These are phyloP conservation scores for Leptinotarsa texana DNA, from an alignment of 1,140 invertebrate species.

Conservation along the genomic window DNA sequence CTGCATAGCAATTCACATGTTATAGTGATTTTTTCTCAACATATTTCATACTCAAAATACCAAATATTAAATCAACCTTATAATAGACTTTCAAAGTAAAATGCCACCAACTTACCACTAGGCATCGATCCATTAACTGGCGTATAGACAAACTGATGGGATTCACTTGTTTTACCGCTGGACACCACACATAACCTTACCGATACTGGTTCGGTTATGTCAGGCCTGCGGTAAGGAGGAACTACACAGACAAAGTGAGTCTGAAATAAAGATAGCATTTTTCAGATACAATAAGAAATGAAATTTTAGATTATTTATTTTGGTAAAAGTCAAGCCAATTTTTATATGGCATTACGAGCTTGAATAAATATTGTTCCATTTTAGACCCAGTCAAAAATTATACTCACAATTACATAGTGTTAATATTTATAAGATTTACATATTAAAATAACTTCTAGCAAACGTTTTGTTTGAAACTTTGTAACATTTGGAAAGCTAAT, in stretches of 20 bases:
- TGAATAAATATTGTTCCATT: too few species aligned
- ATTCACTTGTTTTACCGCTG: constrained; percentile 85
- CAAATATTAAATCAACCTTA: constrained; percentile 48
- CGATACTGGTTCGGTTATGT: constrained; percentile 68
- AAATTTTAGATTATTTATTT: too few species aligned
- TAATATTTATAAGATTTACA: too few species aligned
- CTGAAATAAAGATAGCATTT: constrained; percentile 60
- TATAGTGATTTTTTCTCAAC: too few species aligned
- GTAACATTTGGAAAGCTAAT: too few species aligned
- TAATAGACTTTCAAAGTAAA: constrained; percentile 31
- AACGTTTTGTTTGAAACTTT: too few species aligned
- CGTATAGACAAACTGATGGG: constrained; percentile 84
- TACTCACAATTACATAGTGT: too few species aligned
- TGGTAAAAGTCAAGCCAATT: too few species aligned
- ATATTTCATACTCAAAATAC: constrained; percentile 39
- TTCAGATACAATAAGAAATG: not conserved
- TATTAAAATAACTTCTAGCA: too few species aligned
- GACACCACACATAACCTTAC: constrained; percentile 83
- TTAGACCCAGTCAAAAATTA: too few species aligned
- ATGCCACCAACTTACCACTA: constrained; percentile 52
- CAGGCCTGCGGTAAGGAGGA: constrained; percentile 73
- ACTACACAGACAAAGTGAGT: constrained; percentile 92
- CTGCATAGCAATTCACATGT: too few species aligned
- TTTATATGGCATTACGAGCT: too few species aligned
- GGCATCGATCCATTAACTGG: constrained; percentile 57